Evolutionary conservation across 2,113 vertebrate species (phyloP).

Genomic region (Istiophorus platypterus): DNA sequence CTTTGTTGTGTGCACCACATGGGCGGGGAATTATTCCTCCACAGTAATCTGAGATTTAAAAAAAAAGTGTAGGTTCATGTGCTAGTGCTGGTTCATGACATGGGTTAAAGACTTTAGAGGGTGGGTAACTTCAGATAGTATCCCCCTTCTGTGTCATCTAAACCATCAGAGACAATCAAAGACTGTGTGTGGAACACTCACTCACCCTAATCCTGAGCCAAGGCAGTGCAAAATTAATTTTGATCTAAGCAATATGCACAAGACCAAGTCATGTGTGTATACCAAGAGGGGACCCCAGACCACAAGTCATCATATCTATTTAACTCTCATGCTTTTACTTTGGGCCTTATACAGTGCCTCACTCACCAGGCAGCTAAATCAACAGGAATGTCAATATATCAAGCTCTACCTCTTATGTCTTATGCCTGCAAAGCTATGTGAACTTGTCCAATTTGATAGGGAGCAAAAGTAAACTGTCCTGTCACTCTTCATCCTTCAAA

Average conservation of each 20-base stretch:
- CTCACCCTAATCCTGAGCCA: constrained; percentile 65
- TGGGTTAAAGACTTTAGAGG: constrained; percentile 63
- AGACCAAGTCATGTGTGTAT: constrained; percentile 38
- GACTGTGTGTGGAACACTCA: constrained; percentile 74
- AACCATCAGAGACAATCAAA: constrained; percentile 69
- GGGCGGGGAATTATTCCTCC: constrained; percentile 49
- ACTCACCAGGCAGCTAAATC: constrained; percentile 9
- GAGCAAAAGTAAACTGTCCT: constrained; percentile 53
- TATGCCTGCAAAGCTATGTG: constrained; percentile 21
- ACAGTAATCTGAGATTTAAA: constrained; percentile 65
- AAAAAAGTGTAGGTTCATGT: constrained; percentile 23
- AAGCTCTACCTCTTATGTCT: neutral
- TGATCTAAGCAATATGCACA: constrained; percentile 67
- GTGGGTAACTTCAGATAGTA: constrained; percentile 76
- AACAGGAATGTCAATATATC: constrained; percentile 41
- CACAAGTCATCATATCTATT: neutral
- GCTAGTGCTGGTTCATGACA: too few species aligned
- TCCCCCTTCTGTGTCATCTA: constrained; percentile 74
- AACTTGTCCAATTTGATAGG: constrained; percentile 45
- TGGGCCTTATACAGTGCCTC: constrained; percentile 14
- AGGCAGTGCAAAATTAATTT: constrained; percentile 63
- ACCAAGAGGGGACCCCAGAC: constrained; percentile 54
- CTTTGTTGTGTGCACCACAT: constrained; percentile 77
- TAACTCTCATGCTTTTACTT: constrained; percentile 13
- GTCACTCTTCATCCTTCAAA: constrained; percentile 45